Base-by-base conservation (phyloP, 1,140 invertebrate genomes). In the Choristoneura fumiferana region DNA sequence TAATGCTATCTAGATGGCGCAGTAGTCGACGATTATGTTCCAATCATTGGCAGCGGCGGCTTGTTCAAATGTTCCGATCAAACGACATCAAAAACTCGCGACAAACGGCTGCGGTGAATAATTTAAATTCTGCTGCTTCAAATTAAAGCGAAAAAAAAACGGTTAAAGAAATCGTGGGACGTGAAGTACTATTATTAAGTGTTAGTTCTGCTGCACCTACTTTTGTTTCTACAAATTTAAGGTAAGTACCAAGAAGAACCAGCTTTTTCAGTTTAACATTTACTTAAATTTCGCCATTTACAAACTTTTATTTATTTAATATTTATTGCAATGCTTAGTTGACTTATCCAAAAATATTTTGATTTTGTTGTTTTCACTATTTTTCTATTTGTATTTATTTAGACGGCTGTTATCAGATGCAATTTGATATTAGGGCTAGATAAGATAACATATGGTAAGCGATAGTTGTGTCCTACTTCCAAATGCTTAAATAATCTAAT, bases 1-100 rank as follows among this genome's bases (percentile, higher is more conserved):
- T 0, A 17, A 4, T 17, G 17, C n/a, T 55, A 3, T 5, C 15
- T 35, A 78, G 81, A 72, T 77, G 76, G 65, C 74, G 69, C 63
- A 72, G 58, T 18, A 35, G 33, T 49, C 61, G 63, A 67, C 68
- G 56, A 57, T 64, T 29, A 58, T 38, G 62, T 65, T 62, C 55
- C 60, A 40, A 68, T 49, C 14, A 40, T 36, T 40, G 45, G 53
- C 53, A 14, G 36, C 69, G 58, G 80, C 80, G 81, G 80, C 76
- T 71, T 67, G 75, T 84, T 84, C 68, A 80, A 87, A 87, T 71
- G 76, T 69, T 65, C 73, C 67, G 60, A 76, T 78, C 80, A 84
- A 85, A 79, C 74, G 73, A 75, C 68, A 78, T 74, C 78, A 83
- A 84, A 84, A 83, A 73, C 78, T 73, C 82, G 82, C 71, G 67